Percentiles rank a stretch among this genome's conserved stretches.
Evolutionary conservation across 2,797 vertebrate genomes (phyloP).

Genomic region (Acanthurus tractus): DNA sequence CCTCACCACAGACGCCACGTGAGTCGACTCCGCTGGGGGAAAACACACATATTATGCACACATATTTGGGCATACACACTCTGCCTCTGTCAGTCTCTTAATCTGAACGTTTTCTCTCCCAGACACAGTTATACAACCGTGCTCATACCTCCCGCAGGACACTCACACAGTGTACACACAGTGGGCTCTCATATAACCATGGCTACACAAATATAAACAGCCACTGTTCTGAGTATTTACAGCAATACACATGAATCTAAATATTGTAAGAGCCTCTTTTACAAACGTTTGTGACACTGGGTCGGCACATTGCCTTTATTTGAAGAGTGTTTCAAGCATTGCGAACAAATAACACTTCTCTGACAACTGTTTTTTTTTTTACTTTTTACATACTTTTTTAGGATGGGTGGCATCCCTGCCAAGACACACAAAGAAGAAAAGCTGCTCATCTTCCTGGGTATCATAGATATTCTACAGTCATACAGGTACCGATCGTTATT

Average conservation of each 20-base stretch:
- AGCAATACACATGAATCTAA: constrained; percentile 51
- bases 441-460: constrained; percentile 96
- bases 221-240: constrained; percentile 52
- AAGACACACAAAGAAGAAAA: constrained; percentile 96
- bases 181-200: constrained; percentile 65
- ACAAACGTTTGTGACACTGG: constrained; percentile 62
- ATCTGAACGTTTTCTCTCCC: constrained; percentile 45
- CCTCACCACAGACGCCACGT: constrained; percentile 92
- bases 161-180: constrained; percentile 29
- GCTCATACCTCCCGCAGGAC: constrained; percentile 31
- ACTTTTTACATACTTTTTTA: constrained; percentile 65
- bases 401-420: constrained; percentile 98
- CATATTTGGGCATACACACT: constrained; percentile 57
- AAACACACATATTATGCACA: constrained; percentile 37
- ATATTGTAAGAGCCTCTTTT: constrained; percentile 50
- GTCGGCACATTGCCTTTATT: neutral
- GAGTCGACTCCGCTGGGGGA: constrained; percentile 73
- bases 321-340: constrained; percentile 33
- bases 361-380: constrained; percentile 55
- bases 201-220: constrained; percentile 73
- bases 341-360: constrained; percentile 26
- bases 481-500: constrained; percentile 89
- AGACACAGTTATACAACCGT: constrained; percentile 45
- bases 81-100: constrained; percentile 30
- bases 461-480: constrained; percentile 98